Percentiles rank a stretch among this genome's conserved stretches.
Evolutionary conservation across 2,113 vertebrate species (phyloP).

Genomic region (Chaetodon auriga): DNA sequence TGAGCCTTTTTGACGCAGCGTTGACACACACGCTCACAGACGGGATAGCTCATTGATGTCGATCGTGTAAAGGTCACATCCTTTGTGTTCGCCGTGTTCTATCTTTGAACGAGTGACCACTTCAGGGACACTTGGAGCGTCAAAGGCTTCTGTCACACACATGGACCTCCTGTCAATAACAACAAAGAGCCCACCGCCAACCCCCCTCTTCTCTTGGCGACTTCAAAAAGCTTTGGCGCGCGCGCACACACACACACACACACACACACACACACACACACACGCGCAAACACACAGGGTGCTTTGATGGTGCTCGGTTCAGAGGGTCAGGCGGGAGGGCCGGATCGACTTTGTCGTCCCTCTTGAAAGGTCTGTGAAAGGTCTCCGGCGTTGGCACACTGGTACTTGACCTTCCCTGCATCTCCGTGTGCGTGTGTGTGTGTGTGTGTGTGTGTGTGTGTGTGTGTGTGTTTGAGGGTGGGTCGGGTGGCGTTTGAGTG

Average conservation of each 20-base stretch:
- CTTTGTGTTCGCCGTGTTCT: neutral
- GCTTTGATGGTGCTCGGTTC: conserved; percentile 57
- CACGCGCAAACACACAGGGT: neutral
- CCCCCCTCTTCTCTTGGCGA: neutral
- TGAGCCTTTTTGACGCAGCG: neutral
- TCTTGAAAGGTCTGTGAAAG: conserved; percentile 66
- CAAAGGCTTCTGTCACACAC: conserved; percentile 45
- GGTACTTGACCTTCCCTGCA: conserved; percentile 54
- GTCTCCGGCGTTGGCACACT: conserved; percentile 18
- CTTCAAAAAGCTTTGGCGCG: conserved; percentile 27
- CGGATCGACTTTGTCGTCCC: conserved; percentile 36
- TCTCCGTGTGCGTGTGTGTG: conserved; percentile 11
- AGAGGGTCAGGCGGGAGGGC: conserved; percentile 46
- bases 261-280: conserved; percentile 3
- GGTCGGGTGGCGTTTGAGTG: conserved; percentile 45
- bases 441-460: conserved; percentile 18
- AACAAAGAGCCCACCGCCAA: conserved; percentile 48
- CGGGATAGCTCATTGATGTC: neutral
- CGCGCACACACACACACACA: conserved; percentile 3
- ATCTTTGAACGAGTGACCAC: conserved; percentile 30
- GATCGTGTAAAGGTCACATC: neutral
- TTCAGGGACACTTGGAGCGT: conserved; percentile 31
- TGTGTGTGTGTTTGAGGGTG: conserved; percentile 37
- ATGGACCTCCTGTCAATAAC: conserved; percentile 47
- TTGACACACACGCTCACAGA: neutral